Percentiles rank a stretch among this genome's conserved stretches.
These are phyloP conservation scores for Slavum lentiscoides DNA, from an alignment of 2,888 invertebrate species.

Conservation along the genomic window DNA sequence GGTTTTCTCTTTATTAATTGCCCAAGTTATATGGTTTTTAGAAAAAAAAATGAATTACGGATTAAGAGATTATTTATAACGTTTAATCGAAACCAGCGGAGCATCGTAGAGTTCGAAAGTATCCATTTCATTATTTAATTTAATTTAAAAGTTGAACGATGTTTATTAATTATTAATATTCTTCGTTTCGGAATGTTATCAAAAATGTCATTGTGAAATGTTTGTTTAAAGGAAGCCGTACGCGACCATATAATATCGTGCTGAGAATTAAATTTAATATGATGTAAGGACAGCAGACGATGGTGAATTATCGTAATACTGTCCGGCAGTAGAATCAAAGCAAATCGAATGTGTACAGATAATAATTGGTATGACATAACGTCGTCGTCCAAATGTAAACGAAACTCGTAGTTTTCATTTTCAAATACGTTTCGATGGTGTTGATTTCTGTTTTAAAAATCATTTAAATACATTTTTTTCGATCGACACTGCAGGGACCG, in stretches of 20 bases:
- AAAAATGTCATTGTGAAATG: slow-evolving; percentile 20
- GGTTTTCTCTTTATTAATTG: neutral
- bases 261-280: neutral
- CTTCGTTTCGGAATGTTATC: slow-evolving; percentile 18
- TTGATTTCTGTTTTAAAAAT: too few species aligned
- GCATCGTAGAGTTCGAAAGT: neutral
- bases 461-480: too few species aligned
- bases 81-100: neutral
- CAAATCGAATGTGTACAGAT: neutral
- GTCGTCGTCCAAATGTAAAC: too few species aligned
- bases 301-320: neutral
- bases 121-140: slow-evolving; percentile 12
- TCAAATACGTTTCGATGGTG: too few species aligned
- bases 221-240: too few species aligned
- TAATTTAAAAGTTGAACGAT: neutral
- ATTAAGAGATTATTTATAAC: neutral
- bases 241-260: neutral
- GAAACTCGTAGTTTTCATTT: too few species aligned
- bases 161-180: neutral
- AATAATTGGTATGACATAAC: neutral
- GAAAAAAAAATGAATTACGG: neutral
- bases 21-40: neutral
- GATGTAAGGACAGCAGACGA: neutral
- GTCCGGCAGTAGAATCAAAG: neutral
- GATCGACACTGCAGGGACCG: too few species aligned